Conservation (phyloP, 2,113 vertebrate species). For the Melospiza georgiana region DNA sequence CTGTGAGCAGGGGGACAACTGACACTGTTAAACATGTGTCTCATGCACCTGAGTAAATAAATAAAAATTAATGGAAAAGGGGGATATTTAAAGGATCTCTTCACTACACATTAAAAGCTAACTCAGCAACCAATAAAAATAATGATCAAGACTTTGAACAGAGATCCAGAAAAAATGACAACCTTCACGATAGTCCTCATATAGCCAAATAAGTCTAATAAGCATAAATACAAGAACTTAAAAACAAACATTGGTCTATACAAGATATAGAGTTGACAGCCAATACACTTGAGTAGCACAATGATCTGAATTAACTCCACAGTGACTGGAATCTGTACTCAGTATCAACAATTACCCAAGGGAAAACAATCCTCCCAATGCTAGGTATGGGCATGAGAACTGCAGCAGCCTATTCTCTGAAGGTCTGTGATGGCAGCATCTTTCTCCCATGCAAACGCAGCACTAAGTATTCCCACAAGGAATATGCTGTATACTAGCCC, state of each 20-base stretch:
- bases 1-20: not conserved
- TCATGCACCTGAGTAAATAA: not conserved
- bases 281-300: not conserved
- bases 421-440: not conserved
- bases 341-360: not conserved
- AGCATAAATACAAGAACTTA: not conserved
- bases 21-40: not conserved
- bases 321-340: not conserved
- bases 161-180: not conserved
- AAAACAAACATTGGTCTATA: slow-evolving; percentile 6
- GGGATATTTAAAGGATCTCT: not conserved
- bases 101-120: not conserved
- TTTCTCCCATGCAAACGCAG: accelerated
- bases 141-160: not conserved
- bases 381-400: not conserved
- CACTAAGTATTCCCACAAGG: not conserved
- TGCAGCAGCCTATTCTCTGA: not conserved
- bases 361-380: not conserved
- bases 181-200: not conserved
- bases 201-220: not conserved
- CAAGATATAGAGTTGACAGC: not conserved
- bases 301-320: not conserved
- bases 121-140: not conserved
- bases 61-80: not conserved
- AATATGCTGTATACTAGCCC: not conserved